Evolutionary conservation across 2,888 invertebrate species (phyloP).

Genomic region (Folsomia candida): DNA sequence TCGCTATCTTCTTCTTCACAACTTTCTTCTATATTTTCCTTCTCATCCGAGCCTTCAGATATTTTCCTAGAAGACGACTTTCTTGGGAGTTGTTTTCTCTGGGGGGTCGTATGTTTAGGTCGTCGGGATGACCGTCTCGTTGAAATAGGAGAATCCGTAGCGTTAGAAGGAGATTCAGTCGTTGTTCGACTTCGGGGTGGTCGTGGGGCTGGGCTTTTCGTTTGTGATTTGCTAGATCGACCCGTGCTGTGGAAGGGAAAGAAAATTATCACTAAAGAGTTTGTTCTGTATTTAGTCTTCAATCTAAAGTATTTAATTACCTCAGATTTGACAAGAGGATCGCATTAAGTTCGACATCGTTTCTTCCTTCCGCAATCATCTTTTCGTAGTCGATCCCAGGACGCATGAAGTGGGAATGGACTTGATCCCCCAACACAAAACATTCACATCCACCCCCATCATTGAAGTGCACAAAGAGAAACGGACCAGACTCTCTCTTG

Average conservation of each 20-base stretch:
- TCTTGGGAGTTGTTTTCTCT: background rate
- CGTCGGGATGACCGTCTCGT: background rate
- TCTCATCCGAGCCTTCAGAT: too few species aligned
- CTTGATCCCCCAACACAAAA: background rate
- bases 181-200: background rate
- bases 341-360: background rate
- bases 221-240: too few species aligned
- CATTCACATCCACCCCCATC: background rate
- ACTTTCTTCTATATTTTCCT: too few species aligned
- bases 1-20: background rate
- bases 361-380: background rate
- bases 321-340: background rate
- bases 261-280: too few species aligned
- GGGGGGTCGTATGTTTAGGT: background rate
- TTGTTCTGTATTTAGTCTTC: too few species aligned
- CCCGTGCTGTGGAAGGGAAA: too few species aligned
- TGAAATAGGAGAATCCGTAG: background rate
- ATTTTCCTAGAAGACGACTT: background rate
- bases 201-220: background rate
- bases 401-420: constrained; percentile 1
- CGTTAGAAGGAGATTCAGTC: background rate
- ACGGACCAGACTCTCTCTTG: background rate
- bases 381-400: constrained; percentile 9
- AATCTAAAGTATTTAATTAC: background rate
- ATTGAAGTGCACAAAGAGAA: background rate